phyloP scores from a whole-genome alignment of 1,140 invertebrate genomes.

The Leptopilina clavipes region DNA sequence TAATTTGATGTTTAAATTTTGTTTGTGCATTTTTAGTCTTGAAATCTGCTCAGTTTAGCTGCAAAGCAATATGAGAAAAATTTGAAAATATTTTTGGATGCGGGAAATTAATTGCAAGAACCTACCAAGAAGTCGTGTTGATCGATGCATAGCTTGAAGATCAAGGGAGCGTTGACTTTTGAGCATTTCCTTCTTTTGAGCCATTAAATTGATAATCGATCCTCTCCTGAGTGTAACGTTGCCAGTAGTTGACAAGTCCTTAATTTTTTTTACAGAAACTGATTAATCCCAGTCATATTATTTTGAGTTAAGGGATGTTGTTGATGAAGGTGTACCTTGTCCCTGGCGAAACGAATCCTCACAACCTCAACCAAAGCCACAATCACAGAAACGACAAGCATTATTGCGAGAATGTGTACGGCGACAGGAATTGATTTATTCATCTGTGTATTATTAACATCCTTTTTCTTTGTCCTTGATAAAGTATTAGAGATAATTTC shows the following conservation, averaged over 20 bases:
- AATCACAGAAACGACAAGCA: slow-evolving; percentile 65
- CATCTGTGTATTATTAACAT: slow-evolving; percentile 38
- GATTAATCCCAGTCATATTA: slow-evolving; percentile 10
- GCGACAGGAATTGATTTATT: slow-evolving; percentile 62
- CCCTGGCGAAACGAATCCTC: slow-evolving; percentile 60
- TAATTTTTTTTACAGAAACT: slow-evolving; percentile 41
- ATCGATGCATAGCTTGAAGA: slow-evolving; percentile 57
- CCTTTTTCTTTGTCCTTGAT: neutral
- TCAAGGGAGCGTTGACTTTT: slow-evolving; percentile 60
- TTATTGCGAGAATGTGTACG: slow-evolving; percentile 63
- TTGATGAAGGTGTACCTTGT: slow-evolving; percentile 57
- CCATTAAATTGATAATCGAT: slow-evolving; percentile 47
- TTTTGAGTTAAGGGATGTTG: neutral
- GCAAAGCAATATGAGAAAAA: neutral
- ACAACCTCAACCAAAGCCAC: slow-evolving; percentile 65
- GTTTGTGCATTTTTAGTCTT: no score
- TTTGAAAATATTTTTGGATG: neutral
- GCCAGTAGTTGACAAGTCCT: slow-evolving; percentile 46
- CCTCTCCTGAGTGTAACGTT: slow-evolving; percentile 41
- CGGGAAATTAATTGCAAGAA: neutral
- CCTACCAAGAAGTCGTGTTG: slow-evolving; percentile 61
- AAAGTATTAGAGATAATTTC: neutral
- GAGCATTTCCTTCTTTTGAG: slow-evolving; percentile 55
- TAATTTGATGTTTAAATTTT: no score
- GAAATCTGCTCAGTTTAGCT: no score